phyloP scores from a whole-genome alignment of 2,797 vertebrate species.

The Phrynocephalus vlangalii region DNA sequence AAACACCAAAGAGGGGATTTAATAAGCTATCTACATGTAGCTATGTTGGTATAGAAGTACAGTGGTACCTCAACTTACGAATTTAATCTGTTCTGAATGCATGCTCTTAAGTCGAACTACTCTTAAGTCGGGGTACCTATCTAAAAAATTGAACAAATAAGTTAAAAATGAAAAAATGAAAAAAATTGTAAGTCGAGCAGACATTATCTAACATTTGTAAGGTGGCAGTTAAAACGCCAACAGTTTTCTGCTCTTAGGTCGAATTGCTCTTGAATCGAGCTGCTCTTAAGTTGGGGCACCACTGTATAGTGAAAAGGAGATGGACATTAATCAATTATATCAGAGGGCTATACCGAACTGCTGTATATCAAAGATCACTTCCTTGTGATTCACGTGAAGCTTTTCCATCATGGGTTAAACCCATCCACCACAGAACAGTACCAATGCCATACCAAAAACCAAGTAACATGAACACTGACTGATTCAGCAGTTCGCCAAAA shows the following conservation, averaged over 20 bases:
- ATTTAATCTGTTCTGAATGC: no score
- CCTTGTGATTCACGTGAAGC: neutral
- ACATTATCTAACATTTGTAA: no score
- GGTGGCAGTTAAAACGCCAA: no score
- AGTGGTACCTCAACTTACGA: no score
- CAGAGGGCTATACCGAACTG: neutral
- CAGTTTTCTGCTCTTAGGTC: no score
- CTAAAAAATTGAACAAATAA: no score
- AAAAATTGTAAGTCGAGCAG: no score
- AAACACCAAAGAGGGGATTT: neutral
- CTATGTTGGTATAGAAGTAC: neutral
- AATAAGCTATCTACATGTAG: neutral
- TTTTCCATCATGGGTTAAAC: neutral
- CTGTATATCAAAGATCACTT: neutral
- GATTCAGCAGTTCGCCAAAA: neutral
- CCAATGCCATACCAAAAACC: neutral
- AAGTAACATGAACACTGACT: neutral
- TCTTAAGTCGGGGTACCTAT: no score
- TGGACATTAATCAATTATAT: neutral
- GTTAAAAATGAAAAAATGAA: no score
- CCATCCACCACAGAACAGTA: neutral
- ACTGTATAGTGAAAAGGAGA: neutral
- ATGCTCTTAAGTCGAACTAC: no score
- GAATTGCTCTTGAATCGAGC: no score
- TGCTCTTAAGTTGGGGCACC: no score